These are phyloP conservation scores for Philhelius pedissequus DNA, from an alignment of 2,888 invertebrate species.

Conservation along the genomic window DNA sequence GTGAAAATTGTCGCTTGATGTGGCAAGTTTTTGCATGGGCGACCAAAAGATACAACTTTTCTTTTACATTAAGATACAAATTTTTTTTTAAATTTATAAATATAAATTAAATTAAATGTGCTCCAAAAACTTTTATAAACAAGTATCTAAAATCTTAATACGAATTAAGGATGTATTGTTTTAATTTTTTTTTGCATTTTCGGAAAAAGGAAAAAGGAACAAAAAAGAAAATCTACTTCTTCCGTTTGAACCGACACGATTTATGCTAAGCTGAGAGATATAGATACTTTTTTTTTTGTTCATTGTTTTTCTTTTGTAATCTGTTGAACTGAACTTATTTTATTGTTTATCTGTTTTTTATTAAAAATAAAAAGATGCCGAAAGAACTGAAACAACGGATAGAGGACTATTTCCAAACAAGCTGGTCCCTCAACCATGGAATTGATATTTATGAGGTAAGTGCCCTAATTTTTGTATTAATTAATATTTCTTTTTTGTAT, in stretches of 20 bases:
- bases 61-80: not conserved
- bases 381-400: slow-evolving; percentile 96
- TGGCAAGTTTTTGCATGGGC: slow-evolving; percentile 31
- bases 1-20: slow-evolving; percentile 9
- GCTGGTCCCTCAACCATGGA: slow-evolving; percentile 98
- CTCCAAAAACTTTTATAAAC: not conserved
- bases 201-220: not conserved
- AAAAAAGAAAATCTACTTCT: slow-evolving; percentile 19
- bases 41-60: slow-evolving; percentile 10
- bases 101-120: not conserved
- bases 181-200: not conserved
- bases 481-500: not conserved
- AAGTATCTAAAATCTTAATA: not conserved
- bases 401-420: slow-evolving; percentile 98
- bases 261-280: slow-evolving; percentile 26
- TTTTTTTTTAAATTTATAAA: too few relatives aligned
- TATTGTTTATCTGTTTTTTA: slow-evolving; percentile 1
- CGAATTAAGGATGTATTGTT: not conserved
- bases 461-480: slow-evolving; percentile 27
- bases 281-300: not conserved
- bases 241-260: slow-evolving; percentile 48
- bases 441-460: slow-evolving; percentile 97
- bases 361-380: slow-evolving; percentile 84
- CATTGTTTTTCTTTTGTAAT: slow-evolving; percentile 9
- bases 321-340: slow-evolving; percentile 10